Percentiles rank a stretch among this genome's conserved stretches.
phyloP scores from a whole-genome alignment of 2,113 vertebrate genomes.

The Lepidothrix coronata region DNA sequence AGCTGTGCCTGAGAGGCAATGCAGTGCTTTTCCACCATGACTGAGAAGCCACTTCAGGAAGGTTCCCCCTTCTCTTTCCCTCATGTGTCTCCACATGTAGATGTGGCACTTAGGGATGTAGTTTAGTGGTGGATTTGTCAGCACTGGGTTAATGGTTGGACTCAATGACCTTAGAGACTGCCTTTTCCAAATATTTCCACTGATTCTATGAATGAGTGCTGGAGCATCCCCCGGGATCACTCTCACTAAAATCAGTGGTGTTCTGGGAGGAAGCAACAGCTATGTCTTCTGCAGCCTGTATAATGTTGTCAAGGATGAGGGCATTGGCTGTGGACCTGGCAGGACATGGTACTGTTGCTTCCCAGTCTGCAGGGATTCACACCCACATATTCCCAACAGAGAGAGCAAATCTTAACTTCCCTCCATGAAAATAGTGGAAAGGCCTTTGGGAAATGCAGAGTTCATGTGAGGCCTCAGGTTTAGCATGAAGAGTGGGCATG shows the following conservation, averaged over 20 bases:
- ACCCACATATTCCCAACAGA: neutral
- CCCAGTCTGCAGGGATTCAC: neutral
- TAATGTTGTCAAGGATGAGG: fast-evolving
- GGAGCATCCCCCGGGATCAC: neutral
- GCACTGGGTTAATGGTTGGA: neutral
- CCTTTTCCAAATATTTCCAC: neutral
- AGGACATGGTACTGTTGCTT: fast-evolving
- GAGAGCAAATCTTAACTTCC: neutral
- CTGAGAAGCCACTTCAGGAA: neutral
- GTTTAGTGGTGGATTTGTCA: neutral
- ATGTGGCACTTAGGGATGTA: neutral
- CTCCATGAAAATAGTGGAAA: neutral
- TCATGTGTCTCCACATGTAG: neutral
- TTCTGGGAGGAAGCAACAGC: neutral
- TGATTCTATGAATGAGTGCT: neutral
- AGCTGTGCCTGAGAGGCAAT: fast-evolving
- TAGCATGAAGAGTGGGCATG: neutral
- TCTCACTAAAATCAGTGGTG: neutral
- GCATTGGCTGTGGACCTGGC: neutral
- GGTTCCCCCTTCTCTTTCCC: neutral
- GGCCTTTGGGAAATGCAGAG: neutral
- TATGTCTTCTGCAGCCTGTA: neutral
- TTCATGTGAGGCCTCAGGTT: neutral
- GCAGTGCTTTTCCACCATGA: fast-evolving
- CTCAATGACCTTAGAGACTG: neutral